Conservation (phyloP, 2,888 invertebrate species). For the Mimachlamys varia region DNA sequence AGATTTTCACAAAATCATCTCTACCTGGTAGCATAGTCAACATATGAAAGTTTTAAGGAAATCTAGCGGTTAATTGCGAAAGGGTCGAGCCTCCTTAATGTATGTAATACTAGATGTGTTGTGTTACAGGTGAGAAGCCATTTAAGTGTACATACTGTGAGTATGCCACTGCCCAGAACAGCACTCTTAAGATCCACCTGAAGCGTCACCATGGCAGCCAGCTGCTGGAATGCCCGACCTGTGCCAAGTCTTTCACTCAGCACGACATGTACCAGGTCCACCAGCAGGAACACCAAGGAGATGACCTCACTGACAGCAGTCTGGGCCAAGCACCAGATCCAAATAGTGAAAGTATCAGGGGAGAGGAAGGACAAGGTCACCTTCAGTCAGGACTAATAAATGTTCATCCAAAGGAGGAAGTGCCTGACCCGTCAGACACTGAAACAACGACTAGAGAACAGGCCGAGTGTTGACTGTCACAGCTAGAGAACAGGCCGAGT, state of each 20-base stretch:
- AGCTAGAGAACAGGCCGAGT: neutral
- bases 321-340: neutral
- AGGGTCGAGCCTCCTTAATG: no score
- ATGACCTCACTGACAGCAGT: neutral
- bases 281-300: constrained; percentile 52
- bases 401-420: neutral
- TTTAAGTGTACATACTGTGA: constrained; percentile 80
- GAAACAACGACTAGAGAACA: neutral
- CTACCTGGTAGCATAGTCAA: no score
- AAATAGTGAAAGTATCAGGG: neutral
- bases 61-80: no score
- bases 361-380: neutral
- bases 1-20: no score
- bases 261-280: constrained; percentile 59
- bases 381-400: neutral
- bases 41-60: no score
- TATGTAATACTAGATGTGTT: neutral
- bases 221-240: constrained; percentile 60
- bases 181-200: constrained; percentile 80
- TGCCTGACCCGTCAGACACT: neutral
- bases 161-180: constrained; percentile 81
- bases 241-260: constrained; percentile 64
- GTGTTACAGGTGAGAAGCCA: constrained; percentile 79
- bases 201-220: constrained; percentile 78
- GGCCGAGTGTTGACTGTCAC: neutral